Evolutionary conservation across 2,113 vertebrate species (phyloP).

Genomic region (Lanius ludovicianus): DNA sequence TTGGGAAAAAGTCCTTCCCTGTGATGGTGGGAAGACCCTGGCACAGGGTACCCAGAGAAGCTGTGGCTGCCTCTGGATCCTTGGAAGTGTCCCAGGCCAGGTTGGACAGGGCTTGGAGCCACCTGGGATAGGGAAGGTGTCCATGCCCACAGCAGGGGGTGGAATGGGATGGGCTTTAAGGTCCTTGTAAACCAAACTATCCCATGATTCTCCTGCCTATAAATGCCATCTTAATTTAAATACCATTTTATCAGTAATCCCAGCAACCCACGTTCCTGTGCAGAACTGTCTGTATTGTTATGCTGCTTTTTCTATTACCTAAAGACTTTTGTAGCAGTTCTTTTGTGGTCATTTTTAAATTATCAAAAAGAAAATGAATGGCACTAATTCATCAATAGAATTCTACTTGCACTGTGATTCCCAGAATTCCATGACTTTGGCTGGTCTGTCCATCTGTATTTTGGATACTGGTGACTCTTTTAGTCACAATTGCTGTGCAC

Average conservation of each 20-base stretch:
- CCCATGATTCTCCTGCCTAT: neutral
- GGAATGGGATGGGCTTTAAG: accelerated
- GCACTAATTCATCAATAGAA: neutral
- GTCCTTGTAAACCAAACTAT: neutral
- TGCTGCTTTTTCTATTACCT: neutral
- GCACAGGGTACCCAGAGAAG: neutral
- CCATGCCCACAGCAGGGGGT: neutral
- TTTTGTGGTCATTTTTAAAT: neutral
- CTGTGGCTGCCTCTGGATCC: neutral
- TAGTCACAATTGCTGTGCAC: neutral
- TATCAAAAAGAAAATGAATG: neutral
- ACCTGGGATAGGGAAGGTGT: accelerated
- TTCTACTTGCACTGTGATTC: neutral
- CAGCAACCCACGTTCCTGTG: neutral
- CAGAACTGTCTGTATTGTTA: neutral
- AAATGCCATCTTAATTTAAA: neutral
- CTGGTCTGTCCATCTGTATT: neutral
- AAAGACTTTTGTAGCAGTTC: neutral
- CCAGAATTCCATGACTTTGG: neutral
- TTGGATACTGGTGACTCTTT: neutral
- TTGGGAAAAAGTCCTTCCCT: neutral
- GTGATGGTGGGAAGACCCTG: accelerated
- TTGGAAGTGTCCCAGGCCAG: neutral
- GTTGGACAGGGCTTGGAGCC: accelerated
- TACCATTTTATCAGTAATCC: neutral